These are phyloP conservation scores for Drosophila malerkotliana DNA, from an alignment of 1,140 invertebrate genomes.

Conservation along the genomic window DNA sequence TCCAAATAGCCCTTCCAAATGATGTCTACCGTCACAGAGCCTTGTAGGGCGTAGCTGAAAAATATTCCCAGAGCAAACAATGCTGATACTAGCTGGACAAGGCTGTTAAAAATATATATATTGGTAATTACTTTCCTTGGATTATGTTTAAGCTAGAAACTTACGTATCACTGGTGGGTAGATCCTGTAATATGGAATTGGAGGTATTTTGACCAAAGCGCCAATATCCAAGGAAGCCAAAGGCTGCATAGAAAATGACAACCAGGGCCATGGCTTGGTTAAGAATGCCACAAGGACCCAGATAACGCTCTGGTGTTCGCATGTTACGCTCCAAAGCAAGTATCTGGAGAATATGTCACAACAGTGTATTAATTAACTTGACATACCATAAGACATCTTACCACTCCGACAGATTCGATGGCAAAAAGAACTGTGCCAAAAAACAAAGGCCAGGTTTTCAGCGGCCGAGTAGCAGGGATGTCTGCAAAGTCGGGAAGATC, in stretches of 20 bases:
- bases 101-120: slow-evolving; percentile 10
- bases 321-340: slow-evolving; percentile 39
- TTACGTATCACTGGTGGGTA: slow-evolving; percentile 44
- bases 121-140: neutral
- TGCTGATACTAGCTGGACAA: slow-evolving; percentile 16
- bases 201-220: slow-evolving; percentile 36
- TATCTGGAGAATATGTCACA: slow-evolving; percentile 14
- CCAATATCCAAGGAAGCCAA: slow-evolving; percentile 64
- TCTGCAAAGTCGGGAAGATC: slow-evolving; percentile 41
- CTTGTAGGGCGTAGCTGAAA: slow-evolving; percentile 48
- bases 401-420: slow-evolving; percentile 56
- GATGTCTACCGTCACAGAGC: slow-evolving; percentile 56
- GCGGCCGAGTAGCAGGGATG: slow-evolving; percentile 23
- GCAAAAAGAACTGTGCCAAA: slow-evolving; percentile 61
- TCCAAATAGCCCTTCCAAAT: slow-evolving; percentile 43
- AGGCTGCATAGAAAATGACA: slow-evolving; percentile 30
- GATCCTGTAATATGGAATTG: slow-evolving; percentile 48
- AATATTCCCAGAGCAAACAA: slow-evolving; percentile 52
- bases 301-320: slow-evolving; percentile 34
- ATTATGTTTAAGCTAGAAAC: neutral
- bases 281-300: slow-evolving; percentile 52
- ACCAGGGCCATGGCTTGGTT: slow-evolving; percentile 52
- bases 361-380: no score
- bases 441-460: slow-evolving; percentile 19
- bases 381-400: neutral